phyloP scores from a whole-genome alignment of 2,888 invertebrate genomes.

The Tiliacea aurago region DNA sequence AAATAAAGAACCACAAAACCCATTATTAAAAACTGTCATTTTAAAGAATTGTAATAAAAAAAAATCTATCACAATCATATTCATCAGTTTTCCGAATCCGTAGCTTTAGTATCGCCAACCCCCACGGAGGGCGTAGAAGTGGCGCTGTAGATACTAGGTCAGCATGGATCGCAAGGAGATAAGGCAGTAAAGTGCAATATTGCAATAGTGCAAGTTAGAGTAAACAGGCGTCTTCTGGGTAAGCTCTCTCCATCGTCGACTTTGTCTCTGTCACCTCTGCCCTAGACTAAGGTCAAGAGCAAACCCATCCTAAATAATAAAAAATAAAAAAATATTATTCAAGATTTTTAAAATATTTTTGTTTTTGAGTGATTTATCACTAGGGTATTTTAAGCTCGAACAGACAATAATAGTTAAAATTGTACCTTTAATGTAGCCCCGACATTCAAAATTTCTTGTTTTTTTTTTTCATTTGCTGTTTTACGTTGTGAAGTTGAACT shows the following conservation, averaged over 20 bases:
- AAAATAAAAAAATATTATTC: too few species aligned
- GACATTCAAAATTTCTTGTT: neutral
- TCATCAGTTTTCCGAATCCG: neutral
- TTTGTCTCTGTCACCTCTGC: too few species aligned
- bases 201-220: too few species aligned
- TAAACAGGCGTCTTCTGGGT: too few species aligned
- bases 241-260: too few species aligned
- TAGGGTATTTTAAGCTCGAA: neutral
- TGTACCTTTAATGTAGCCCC: neutral
- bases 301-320: too few species aligned
- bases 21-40: neutral
- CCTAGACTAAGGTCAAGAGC: too few species aligned
- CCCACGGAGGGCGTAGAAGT: neutral
- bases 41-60: neutral
- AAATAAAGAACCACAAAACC: neutral
- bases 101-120: neutral
- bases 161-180: slow-evolving; percentile 9
- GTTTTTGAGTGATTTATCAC: neutral
- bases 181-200: neutral
- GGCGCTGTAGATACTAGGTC: slow-evolving; percentile 30
- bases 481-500: too few species aligned
- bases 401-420: neutral
- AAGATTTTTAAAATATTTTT: neutral
- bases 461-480: neutral
- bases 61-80: too few species aligned